Conservation (phyloP, 1,140 invertebrate genomes). For the Bombus confusus region DNA sequence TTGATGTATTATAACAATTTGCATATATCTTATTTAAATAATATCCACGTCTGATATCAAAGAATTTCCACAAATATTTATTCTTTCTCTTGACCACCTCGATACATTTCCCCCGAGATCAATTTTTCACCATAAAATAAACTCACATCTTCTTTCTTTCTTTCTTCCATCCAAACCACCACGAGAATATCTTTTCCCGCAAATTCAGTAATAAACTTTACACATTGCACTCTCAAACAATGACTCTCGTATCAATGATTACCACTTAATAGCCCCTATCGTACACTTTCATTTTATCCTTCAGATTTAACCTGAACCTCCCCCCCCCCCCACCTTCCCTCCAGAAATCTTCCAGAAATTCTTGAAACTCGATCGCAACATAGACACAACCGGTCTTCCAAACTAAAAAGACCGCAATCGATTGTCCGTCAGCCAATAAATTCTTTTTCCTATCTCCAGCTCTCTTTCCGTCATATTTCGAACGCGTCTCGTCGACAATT, state of each 20-base stretch:
- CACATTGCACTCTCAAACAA: neutral
- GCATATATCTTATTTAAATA: too few relatives aligned
- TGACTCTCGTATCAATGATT: neutral
- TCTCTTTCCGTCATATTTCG: conserved; percentile 1
- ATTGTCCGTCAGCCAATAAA: conserved; percentile 20
- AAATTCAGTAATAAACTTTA: neutral
- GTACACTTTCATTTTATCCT: neutral
- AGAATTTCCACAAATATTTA: too few relatives aligned
- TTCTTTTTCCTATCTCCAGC: neutral
- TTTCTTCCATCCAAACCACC: too few relatives aligned
- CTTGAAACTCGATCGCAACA: neutral
- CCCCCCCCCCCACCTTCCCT: neutral
- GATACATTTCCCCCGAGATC: too few relatives aligned
- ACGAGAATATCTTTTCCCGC: too few relatives aligned
- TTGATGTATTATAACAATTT: too few relatives aligned
- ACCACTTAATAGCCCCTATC: neutral
- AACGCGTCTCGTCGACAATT: conserved; percentile 25
- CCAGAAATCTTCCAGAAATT: neutral
- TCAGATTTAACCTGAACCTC: too few relatives aligned
- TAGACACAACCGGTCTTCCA: neutral
- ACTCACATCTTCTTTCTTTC: too few relatives aligned
- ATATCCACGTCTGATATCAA: too few relatives aligned
- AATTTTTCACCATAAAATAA: too few relatives aligned
- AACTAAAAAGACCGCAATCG: neutral
- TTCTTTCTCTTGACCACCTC: too few relatives aligned